Evolutionary conservation across 92 coral and sea anemone species (phyloP).

Genomic region (Epizoanthus ramosus): DNA sequence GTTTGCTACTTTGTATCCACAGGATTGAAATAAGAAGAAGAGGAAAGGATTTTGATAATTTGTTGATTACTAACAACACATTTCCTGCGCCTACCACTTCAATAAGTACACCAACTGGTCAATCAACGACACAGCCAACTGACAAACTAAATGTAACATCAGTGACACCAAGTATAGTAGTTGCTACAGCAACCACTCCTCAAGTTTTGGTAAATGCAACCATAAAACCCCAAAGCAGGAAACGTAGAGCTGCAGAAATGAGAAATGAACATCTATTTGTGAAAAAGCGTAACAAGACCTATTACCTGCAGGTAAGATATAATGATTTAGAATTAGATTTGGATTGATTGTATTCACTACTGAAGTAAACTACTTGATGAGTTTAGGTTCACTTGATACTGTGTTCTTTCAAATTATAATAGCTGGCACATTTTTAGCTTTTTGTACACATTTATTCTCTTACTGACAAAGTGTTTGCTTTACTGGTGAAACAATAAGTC

Average conservation of each 20-base stretch:
- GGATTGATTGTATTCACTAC: no score
- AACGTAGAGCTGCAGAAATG: slow-evolving; percentile 1
- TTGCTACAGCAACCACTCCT: neutral
- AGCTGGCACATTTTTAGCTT: no score
- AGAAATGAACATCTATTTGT: neutral
- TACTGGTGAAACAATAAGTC: no score
- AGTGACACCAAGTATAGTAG: neutral
- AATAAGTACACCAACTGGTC: neutral
- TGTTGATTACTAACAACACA: neutral
- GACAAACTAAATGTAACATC: neutral
- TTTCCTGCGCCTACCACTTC: neutral
- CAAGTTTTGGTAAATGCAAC: neutral
- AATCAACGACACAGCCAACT: no score
- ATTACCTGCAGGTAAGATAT: neutral
- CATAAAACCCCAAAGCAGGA: neutral
- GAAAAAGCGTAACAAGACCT: neutral
- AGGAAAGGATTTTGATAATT: slow-evolving; percentile 1
- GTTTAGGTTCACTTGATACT: no score
- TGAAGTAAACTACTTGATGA: no score
- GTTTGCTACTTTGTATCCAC: neutral
- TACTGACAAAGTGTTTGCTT: no score
- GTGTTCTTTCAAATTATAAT: no score
- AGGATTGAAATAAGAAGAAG: slow-evolving; percentile 2
- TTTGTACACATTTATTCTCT: no score
- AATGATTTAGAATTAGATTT: no score